These are phyloP conservation scores for Dryas iulia DNA, from an alignment of 1,140 invertebrate species.

Conservation along the genomic window DNA sequence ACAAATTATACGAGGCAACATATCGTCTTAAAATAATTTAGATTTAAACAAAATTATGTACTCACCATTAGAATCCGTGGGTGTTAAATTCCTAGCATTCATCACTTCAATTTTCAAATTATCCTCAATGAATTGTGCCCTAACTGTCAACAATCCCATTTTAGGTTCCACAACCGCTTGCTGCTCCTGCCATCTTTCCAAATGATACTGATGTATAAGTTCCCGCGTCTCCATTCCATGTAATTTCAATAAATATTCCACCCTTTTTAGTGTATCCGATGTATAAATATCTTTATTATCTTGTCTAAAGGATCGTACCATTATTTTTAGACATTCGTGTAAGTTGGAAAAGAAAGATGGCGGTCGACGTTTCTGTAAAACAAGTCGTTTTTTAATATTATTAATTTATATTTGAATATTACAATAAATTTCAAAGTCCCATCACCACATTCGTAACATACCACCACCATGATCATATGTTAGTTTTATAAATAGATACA, in stretches of 20 bases:
- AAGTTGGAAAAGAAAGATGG: constrained; percentile 94
- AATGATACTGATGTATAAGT: constrained; percentile 91
- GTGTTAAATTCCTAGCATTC: constrained; percentile 93
- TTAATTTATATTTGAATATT: not conserved
- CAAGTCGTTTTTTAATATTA: constrained; percentile 40
- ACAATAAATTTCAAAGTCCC: not conserved
- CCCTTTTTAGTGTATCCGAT: constrained; percentile 83
- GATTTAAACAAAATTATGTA: not conserved
- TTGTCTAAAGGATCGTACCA: constrained; percentile 93
- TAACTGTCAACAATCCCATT: constrained; percentile 86
- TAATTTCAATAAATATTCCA: constrained; percentile 87
- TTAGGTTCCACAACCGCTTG: constrained; percentile 81
- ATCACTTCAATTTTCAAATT: constrained; percentile 87
- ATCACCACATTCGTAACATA: constrained; percentile 22
- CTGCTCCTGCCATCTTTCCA: constrained; percentile 87
- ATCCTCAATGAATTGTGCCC: constrained; percentile 84
- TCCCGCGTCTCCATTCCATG: constrained; percentile 93
- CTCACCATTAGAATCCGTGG: constrained; percentile 93
- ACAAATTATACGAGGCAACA: too few relatives aligned
- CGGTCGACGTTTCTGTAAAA: constrained; percentile 87
- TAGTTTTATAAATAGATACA: constrained; percentile 21
- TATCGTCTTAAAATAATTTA: too few relatives aligned
- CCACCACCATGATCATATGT: constrained; percentile 30
- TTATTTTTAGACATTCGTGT: constrained; percentile 90
- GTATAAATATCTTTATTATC: constrained; percentile 79